Conservation (phyloP, 2,113 vertebrate genomes). For the Panthera tigris region DNA sequence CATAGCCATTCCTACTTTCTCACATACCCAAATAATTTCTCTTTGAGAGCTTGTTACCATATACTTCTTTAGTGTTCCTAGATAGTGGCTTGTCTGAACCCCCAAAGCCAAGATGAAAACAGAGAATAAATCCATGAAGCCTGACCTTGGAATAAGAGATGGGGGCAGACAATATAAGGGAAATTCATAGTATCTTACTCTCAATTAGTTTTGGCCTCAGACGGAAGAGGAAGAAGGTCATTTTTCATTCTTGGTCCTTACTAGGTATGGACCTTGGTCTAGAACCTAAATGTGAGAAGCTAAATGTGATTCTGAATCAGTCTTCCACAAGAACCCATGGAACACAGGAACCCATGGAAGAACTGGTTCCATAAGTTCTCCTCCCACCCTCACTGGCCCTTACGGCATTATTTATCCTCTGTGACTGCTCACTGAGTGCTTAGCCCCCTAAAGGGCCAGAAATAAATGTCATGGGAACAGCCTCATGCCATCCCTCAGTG, state of each 20-base stretch:
- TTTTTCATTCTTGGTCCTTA: constrained; percentile 33
- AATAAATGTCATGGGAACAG: neutral
- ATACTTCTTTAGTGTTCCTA: neutral
- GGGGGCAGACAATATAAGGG: neutral
- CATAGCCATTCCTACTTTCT: neutral
- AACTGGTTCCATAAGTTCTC: neutral
- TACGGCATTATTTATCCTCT: neutral
- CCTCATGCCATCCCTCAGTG: neutral
- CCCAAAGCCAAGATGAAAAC: neutral
- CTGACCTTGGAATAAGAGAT: neutral
- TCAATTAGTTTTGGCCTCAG: constrained; percentile 15
- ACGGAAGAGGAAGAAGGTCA: neutral
- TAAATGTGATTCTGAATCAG: constrained; percentile 40
- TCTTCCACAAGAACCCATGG: neutral
- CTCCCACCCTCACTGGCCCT: neutral
- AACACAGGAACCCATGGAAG: neutral
- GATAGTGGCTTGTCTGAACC: neutral
- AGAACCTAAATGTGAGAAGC: neutral
- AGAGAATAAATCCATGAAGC: constrained; percentile 39
- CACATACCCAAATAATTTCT: neutral
- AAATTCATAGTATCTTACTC: neutral
- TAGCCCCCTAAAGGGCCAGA: neutral
- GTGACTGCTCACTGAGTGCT: neutral
- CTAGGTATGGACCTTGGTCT: neutral
- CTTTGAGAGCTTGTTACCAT: neutral